Base-by-base conservation (phyloP, 2,113 vertebrate genomes). In the Larimichthys crocea region DNA sequence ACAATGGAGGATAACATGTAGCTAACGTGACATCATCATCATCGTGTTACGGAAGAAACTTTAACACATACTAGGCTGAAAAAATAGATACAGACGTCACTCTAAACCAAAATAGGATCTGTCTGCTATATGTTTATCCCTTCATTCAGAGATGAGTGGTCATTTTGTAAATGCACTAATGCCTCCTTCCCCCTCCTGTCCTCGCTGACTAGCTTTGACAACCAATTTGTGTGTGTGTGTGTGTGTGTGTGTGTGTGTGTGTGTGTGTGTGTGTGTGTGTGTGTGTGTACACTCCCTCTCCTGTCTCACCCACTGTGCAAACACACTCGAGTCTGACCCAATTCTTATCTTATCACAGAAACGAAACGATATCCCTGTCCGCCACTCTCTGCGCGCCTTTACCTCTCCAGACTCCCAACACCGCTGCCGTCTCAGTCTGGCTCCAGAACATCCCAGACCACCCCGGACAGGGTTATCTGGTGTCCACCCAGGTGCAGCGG, bases 281-380 rank as follows among this genome's bases (percentile, higher is more conserved):
- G 29, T 29, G 29, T 29, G 20, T 56, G 44, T 65, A 63, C 74
- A 79, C 76, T 90, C 83, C 68, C 69, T 78, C 86, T 83, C 70
- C 29, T 71, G 86, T 86, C 87, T 85, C 80, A 49, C 72, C 86
- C 76, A 70, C 77, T 60, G 76, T 75, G 81, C 79, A 90, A 89
- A 92, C 91, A 81, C 88, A 74, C 67, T 86, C 4, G 22, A 86
- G 82, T 86, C 89, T 94, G 92, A 93, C 92, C 92, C 85, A 93
- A 57, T 94, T 94, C 91, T 86, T 91, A 77, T 80, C 67, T 85
- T 80, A 80, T 84, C 79, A 52, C 69, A 74, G 59, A 88, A 85
- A 83, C 79, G 44, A 86, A 85, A 89, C 86, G 49, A 84, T 65
- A 82, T 74, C 67, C 55, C 75, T 44, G 40, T 79, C 49, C 50